These are phyloP conservation scores for Hemitrygon akajei DNA, from an alignment of 2,797 vertebrate species.

Conservation along the genomic window DNA sequence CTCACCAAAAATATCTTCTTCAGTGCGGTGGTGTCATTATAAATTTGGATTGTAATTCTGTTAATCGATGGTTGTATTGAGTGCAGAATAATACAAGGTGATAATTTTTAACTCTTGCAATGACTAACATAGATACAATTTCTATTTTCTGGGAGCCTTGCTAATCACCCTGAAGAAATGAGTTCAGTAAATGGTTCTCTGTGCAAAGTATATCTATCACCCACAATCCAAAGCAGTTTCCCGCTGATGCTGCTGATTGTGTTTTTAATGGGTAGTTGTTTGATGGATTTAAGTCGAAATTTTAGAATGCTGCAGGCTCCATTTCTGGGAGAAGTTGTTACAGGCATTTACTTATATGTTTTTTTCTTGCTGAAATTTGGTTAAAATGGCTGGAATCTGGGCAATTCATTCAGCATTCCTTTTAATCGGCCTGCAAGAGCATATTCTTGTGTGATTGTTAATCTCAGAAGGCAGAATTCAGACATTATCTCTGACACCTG, in stretches of 20 bases:
- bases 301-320: neutral
- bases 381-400: neutral
- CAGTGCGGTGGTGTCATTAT: neutral
- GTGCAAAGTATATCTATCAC: neutral
- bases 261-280: slow-evolving; percentile 3
- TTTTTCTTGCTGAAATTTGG: neutral
- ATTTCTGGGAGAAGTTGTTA: too few species aligned
- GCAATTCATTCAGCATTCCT: neutral
- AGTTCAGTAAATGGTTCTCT: neutral
- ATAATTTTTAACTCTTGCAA: neutral
- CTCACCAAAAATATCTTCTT: neutral
- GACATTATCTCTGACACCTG: slow-evolving; percentile 29
- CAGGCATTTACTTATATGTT: neutral
- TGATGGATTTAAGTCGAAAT: neutral
- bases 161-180: neutral
- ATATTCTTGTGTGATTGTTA: neutral
- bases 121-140: neutral
- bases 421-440: neutral
- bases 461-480: slow-evolving; percentile 19
- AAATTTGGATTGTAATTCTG: neutral
- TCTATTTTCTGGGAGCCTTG: neutral
- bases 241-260: neutral
- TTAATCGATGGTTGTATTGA: neutral
- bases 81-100: neutral
- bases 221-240: neutral